phyloP scores from a whole-genome alignment of 1,140 invertebrate species.

The Solenopsis fugax region DNA sequence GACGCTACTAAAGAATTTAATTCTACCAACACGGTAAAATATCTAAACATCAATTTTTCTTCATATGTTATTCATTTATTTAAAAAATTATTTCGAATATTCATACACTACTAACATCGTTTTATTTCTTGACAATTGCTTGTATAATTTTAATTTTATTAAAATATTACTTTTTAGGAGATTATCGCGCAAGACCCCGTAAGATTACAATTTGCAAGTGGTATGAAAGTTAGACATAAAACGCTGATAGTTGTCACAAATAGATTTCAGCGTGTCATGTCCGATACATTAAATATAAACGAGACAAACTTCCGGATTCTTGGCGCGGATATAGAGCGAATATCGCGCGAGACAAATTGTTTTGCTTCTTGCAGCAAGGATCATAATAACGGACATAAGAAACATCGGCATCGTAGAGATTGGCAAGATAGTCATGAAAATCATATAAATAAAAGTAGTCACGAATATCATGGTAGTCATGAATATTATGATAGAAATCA shows the following conservation, averaged over 20 bases:
- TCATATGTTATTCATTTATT: background rate
- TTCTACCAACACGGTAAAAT: background rate
- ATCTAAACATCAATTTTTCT: background rate
- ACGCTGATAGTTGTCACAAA: background rate
- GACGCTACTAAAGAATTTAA: background rate
- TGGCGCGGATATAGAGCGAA: background rate
- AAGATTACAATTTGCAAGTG: constrained; percentile 7
- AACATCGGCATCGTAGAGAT: too few species aligned
- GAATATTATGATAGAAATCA: background rate
- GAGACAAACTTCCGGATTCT: constrained; percentile 12
- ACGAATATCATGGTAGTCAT: background rate
- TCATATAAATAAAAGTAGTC: too few species aligned
- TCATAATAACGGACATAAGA: background rate
- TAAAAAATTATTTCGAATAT: constrained; percentile 5
- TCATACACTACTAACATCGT: background rate
- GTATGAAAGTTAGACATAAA: background rate
- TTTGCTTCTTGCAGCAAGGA: background rate
- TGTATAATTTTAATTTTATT: background rate
- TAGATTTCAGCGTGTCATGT: background rate
- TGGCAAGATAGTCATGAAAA: too few species aligned
- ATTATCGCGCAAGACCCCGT: background rate
- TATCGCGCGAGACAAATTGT: background rate
- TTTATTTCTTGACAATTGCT: background rate
- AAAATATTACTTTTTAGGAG: background rate
- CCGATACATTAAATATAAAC: background rate